Base-by-base conservation (phyloP, 2,888 invertebrate species). In the Amiota minor region DNA sequence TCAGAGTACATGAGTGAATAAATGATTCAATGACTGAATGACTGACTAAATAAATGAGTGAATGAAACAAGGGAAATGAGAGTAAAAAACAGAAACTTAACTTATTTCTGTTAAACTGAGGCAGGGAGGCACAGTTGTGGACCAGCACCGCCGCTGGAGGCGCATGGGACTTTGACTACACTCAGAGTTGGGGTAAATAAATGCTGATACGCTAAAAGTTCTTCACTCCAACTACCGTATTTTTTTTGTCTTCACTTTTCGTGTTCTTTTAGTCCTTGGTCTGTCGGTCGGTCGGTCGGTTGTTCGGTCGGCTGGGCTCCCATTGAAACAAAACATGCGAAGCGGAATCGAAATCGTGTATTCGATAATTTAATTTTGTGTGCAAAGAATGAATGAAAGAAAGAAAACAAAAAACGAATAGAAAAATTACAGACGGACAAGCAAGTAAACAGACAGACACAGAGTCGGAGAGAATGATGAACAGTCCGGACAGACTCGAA, bases 201-300 rank as follows among this genome's bases (percentile, higher is more conserved):
- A 84, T 84, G 84, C 86, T 84, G 84, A 84, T 84, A 84, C 85
- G 84, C 80, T 84, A 80, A 84, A 85, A 85, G 86, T 83, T 83
- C 82, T 81, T 77, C 76, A 59, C 18, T 59, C 35, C 35, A 35
- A 35, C 35, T 35, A 8, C 6, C 6, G 35, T 4, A 35, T 6
- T 35, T 35, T 35, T 18, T 56, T 16, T 59, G 9, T 64, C 45
- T 47, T n/a, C 45, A 10, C 16, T 64, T 45, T 64, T 20, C 20
- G 9, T 59, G 16, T 59, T 59, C 18, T 59, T 18, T 11, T 18
- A 59, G 53, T 50, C 8, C 20, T 59, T 35, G 62, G 10, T 62
- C 59, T 18, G 3, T 59, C 59, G 10, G 18, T 62, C 59, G 59
- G 3, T 59, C 59, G 10, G 18, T 59, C 59, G 23, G 72, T 77